Conservation (phyloP, 2,113 vertebrate genomes). For the Gulo gulo region DNA sequence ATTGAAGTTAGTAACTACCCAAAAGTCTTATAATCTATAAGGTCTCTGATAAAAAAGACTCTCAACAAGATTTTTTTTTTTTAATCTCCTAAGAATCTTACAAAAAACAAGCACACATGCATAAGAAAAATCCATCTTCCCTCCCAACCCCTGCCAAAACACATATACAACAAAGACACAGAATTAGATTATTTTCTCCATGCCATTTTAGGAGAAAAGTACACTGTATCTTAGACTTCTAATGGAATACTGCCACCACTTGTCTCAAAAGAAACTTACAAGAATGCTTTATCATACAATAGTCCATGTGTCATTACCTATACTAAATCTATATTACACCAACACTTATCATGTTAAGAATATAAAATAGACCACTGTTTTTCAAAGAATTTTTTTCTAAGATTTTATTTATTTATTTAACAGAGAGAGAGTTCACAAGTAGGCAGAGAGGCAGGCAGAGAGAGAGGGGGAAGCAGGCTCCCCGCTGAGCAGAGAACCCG, state of each 20-base stretch:
- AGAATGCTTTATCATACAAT: neutral
- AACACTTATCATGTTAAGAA: neutral
- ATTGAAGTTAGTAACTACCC: neutral
- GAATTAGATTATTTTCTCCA: neutral
- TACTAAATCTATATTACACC: neutral
- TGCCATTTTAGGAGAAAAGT: neutral
- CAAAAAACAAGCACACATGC: neutral
- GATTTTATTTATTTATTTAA: no score
- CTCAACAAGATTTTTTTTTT: neutral
- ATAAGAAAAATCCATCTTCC: neutral
- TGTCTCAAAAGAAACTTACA: neutral
- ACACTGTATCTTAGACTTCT: neutral
- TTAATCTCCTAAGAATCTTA: neutral
- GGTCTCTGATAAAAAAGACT: neutral
- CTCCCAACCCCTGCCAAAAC: neutral
- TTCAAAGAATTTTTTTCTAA: neutral
- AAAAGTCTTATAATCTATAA: neutral
- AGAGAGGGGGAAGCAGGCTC: no score
- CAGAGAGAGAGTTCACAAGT: no score
- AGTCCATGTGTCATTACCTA: neutral
- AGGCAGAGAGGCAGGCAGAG: no score
- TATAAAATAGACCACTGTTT: neutral
- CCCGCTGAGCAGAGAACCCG: no score
- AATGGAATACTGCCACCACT: neutral
- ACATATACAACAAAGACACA: neutral